phyloP scores from a whole-genome alignment of 2,113 vertebrate species.

The Actenoides lindsayi region DNA sequence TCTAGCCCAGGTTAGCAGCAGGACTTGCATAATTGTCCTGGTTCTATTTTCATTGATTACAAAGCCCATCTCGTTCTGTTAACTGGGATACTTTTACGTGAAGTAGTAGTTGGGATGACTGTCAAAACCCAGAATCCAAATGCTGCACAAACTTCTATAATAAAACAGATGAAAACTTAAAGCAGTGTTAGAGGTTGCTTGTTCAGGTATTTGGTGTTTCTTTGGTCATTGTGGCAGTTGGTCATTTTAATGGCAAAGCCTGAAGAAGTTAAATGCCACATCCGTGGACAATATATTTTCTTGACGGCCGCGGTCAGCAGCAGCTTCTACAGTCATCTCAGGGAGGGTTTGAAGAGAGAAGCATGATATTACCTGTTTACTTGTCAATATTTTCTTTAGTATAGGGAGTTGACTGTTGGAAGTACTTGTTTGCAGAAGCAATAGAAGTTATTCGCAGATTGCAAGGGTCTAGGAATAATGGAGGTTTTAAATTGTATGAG shows the following conservation, averaged over 20 bases:
- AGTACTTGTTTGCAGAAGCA: background rate
- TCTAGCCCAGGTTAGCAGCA: background rate
- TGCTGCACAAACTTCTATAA: background rate
- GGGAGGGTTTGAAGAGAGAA: background rate
- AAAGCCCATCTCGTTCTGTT: background rate
- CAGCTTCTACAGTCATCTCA: background rate
- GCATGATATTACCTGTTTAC: background rate
- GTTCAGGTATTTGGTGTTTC: background rate
- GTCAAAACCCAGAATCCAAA: background rate
- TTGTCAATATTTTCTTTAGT: background rate
- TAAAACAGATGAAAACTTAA: background rate
- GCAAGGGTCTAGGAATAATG: fast-evolving
- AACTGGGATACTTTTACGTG: background rate
- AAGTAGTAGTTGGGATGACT: background rate
- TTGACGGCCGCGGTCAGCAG: background rate
- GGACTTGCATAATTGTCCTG: background rate
- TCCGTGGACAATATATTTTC: background rate
- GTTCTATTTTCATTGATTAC: background rate
- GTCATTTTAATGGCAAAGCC: background rate
- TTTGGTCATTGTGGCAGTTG: background rate
- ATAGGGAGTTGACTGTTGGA: background rate
- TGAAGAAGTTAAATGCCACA: background rate
- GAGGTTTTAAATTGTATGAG: background rate
- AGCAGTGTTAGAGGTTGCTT: background rate
- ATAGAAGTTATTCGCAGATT: background rate